Conservation (phyloP, 2,797 vertebrate species). For the Fistularia tabacaria region DNA sequence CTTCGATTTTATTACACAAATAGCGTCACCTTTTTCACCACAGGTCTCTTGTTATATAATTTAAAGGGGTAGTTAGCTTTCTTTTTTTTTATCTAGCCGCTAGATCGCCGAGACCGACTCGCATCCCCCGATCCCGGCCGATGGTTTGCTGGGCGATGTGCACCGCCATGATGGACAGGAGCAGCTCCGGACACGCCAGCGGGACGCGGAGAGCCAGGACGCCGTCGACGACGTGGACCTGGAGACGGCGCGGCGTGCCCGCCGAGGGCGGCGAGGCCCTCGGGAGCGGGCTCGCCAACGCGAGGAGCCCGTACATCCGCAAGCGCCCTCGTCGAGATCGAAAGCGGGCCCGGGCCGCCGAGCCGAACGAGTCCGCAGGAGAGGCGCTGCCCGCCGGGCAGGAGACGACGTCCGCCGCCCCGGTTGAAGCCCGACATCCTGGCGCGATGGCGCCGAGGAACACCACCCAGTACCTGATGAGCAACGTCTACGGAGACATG, state of each 20-base stretch:
- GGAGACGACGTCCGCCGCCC: neutral
- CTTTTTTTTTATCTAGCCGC: too few relatives aligned
- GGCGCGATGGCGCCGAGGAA: slow-evolving; percentile 74
- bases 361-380: neutral
- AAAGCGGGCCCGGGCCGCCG: slow-evolving; percentile 4
- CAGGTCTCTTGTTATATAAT: too few relatives aligned
- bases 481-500: slow-evolving; percentile 58
- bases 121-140: too few relatives aligned
- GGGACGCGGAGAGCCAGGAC: slow-evolving; percentile 9
- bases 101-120: too few relatives aligned
- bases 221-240: slow-evolving; percentile 3
- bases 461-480: slow-evolving; percentile 79
- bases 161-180: slow-evolving; percentile 37
- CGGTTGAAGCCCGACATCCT: neutral
- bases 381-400: neutral
- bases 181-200: slow-evolving; percentile 3
- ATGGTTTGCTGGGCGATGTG: slow-evolving; percentile 59
- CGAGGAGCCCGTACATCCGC: neutral
- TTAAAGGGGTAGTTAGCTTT: too few relatives aligned
- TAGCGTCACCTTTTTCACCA: too few relatives aligned
- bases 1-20: too few relatives aligned
- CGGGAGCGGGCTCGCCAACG: neutral
- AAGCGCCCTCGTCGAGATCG: slow-evolving; percentile 23
- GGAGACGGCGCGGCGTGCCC: slow-evolving; percentile 14
- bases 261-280: slow-evolving; percentile 12